Conservation (phyloP, 64 coral and sea anemone species). For the Porites lutea region DNA sequence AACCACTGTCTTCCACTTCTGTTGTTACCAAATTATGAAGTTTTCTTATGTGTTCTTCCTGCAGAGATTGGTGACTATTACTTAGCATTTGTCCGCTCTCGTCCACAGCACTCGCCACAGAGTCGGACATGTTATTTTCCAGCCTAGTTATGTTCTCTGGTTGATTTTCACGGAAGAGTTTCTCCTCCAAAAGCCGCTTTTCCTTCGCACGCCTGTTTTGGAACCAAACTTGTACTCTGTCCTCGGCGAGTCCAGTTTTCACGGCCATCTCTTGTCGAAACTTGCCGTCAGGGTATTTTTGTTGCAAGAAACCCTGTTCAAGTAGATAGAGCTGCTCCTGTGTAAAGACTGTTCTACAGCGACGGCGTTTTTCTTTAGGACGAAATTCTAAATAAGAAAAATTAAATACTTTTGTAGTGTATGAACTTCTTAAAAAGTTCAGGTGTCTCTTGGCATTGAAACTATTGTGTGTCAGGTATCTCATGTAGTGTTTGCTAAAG, state of each 20-base stretch:
- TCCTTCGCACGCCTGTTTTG: slow-evolving; percentile 95
- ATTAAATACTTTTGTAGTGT: neutral
- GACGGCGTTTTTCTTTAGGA: slow-evolving; percentile 84
- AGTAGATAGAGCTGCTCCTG: slow-evolving; percentile 76
- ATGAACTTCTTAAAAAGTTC: too few species aligned
- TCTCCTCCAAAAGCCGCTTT: slow-evolving; percentile 83
- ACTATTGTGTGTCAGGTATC: too few species aligned
- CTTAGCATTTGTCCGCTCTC: neutral
- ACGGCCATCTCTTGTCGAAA: slow-evolving; percentile 76
- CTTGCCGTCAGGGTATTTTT: slow-evolving; percentile 82
- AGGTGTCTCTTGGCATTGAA: too few species aligned
- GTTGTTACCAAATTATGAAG: slow-evolving; percentile 10
- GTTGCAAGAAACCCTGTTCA: slow-evolving; percentile 74
- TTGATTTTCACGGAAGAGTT: slow-evolving; percentile 30
- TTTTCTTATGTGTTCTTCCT: neutral
- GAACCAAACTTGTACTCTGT: slow-evolving; percentile 95
- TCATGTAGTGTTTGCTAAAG: too few species aligned
- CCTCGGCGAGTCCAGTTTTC: slow-evolving; percentile 80
- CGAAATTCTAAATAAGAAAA: slow-evolving; percentile 70
- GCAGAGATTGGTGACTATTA: neutral
- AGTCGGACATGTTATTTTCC: neutral
- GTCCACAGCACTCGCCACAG: neutral
- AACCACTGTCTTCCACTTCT: slow-evolving; percentile 17
- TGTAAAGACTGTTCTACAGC: slow-evolving; percentile 87
- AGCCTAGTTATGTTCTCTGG: neutral